Evolutionary conservation across 2,797 vertebrate genomes (phyloP).

Genomic region (Menidia menidia): DNA sequence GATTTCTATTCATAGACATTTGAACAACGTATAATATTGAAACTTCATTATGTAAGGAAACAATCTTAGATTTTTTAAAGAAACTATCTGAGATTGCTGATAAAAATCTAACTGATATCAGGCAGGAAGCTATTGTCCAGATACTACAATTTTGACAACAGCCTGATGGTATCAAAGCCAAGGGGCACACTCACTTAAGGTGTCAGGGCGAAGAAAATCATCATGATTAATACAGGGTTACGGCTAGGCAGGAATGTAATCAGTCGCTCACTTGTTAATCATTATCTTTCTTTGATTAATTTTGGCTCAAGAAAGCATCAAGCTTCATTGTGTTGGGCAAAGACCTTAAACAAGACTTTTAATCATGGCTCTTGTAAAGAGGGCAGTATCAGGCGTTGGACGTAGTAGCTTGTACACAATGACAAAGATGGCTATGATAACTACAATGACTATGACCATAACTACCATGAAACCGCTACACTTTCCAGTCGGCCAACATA

Average conservation of each 20-base stretch:
- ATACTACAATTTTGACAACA: slow-evolving; percentile 63
- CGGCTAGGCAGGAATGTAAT: slow-evolving; percentile 61
- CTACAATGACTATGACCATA: background rate
- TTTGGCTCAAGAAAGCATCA: slow-evolving; percentile 69
- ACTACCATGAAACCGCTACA: background rate
- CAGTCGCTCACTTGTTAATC: slow-evolving; percentile 71
- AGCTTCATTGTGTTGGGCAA: slow-evolving; percentile 51
- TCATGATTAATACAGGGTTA: slow-evolving; percentile 76
- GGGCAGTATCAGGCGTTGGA: slow-evolving; percentile 21
- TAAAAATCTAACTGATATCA: slow-evolving; percentile 37
- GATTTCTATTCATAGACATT: slow-evolving; percentile 26
- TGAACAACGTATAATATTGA: slow-evolving; percentile 16
- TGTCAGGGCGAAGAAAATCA: slow-evolving; percentile 70
- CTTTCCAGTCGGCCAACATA: background rate
- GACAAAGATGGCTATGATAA: slow-evolving; percentile 8
- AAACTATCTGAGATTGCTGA: slow-evolving; percentile 12
- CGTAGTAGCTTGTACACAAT: slow-evolving; percentile 4
- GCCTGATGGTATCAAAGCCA: slow-evolving; percentile 65
- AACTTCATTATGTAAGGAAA: slow-evolving; percentile 19
- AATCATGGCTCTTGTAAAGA: slow-evolving; percentile 31
- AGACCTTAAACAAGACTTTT: slow-evolving; percentile 54
- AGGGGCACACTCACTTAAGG: slow-evolving; percentile 58
- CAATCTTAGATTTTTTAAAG: slow-evolving; percentile 15
- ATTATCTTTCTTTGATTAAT: slow-evolving; percentile 72
- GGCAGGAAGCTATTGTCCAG: slow-evolving; percentile 50